These are phyloP conservation scores for Coregonus suidteri DNA, from an alignment of 2,797 vertebrate genomes.

Conservation along the genomic window DNA sequence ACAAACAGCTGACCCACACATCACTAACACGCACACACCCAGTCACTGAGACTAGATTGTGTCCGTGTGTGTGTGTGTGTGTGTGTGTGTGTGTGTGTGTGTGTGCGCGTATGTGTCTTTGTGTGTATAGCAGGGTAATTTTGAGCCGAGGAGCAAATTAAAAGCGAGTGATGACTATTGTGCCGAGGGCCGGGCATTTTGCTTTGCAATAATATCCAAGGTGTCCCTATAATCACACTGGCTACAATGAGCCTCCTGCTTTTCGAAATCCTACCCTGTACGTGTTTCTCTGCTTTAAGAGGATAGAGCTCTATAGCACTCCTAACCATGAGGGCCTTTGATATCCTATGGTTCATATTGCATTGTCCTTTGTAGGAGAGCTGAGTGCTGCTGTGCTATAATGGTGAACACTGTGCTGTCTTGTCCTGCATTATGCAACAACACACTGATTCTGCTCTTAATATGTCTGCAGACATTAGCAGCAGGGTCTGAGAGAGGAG, in stretches of 20 bases:
- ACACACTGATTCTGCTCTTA: constrained; percentile 35
- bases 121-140: background rate
- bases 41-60: too few relatives aligned
- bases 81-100: background rate
- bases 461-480: constrained; percentile 25
- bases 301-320: constrained; percentile 1
- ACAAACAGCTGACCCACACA: too few relatives aligned
- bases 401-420: constrained; percentile 17
- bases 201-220: constrained; percentile 48
- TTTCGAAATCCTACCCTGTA: constrained; percentile 31
- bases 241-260: constrained; percentile 40
- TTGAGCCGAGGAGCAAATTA: constrained; percentile 7
- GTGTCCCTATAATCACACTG: constrained; percentile 38
- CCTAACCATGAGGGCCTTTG: constrained; percentile 18
- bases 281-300: constrained; percentile 13
- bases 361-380: constrained; percentile 33
- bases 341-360: constrained; percentile 25
- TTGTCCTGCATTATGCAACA: constrained; percentile 23
- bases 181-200: constrained; percentile 14
- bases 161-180: constrained; percentile 22
- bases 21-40: too few relatives aligned
- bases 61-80: too few relatives aligned
- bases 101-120: background rate
- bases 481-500: constrained; percentile 18
- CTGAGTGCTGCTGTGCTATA: constrained; percentile 26